phyloP scores from a whole-genome alignment of 2,797 vertebrate genomes.

The Sebastes dallii region DNA sequence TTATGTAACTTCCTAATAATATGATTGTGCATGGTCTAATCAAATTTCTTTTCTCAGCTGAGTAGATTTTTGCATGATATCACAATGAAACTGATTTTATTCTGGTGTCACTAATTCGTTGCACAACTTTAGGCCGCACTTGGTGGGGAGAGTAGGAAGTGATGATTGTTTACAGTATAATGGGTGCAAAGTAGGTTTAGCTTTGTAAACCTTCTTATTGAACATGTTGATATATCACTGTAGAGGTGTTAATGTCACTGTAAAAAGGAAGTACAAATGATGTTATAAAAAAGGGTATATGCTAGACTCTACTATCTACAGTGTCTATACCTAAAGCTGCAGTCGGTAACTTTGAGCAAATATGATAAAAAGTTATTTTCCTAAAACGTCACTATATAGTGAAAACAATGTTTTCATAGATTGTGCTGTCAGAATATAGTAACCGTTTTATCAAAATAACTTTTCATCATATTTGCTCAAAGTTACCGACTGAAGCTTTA shows the following conservation, averaged over 20 bases:
- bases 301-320: no score
- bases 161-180: constrained; percentile 35
- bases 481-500: neutral
- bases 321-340: no score
- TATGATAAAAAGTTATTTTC: no score
- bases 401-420: no score
- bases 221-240: constrained; percentile 10
- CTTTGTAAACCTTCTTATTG: constrained; percentile 24
- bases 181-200: constrained; percentile 15
- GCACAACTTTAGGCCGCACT: constrained; percentile 7
- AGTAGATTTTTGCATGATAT: constrained; percentile 23
- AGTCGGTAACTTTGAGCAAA: no score
- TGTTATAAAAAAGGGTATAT: no score
- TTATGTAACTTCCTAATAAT: constrained; percentile 1
- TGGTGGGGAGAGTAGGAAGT: neutral
- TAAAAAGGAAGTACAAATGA: no score
- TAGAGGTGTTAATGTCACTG: neutral
- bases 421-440: neutral
- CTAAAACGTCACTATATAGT: no score
- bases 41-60: constrained; percentile 1
- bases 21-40: neutral
- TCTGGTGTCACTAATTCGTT: constrained; percentile 24
- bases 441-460: neutral
- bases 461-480: no score
- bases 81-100: constrained; percentile 2